Evolutionary conservation across 2,113 vertebrate species (phyloP).

Genomic region (Podarcis cretensis): DNA sequence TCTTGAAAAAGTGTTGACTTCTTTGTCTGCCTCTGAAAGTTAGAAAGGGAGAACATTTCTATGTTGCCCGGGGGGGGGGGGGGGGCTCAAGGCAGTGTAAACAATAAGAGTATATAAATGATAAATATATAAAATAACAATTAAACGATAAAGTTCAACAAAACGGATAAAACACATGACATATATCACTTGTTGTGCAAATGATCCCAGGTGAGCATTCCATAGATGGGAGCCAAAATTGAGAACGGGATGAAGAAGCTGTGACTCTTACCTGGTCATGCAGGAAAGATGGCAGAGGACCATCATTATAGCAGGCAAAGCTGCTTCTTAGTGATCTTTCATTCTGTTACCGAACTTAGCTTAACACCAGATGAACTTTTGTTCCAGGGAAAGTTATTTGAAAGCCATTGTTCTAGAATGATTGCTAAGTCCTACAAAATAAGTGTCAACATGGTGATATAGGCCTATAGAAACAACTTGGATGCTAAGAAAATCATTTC

Average conservation of each 20-base stretch:
- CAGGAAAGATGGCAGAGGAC: background rate
- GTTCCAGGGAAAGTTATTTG: background rate
- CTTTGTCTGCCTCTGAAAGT: background rate
- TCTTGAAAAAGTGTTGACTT: background rate
- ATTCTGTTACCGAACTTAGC: background rate
- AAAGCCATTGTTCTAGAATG: background rate
- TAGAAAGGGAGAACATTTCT: background rate
- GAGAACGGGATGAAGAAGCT: background rate
- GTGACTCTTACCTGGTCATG: background rate
- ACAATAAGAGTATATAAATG: no score
- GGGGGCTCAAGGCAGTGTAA: background rate
- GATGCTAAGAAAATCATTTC: no score
- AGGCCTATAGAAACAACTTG: background rate
- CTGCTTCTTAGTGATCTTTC: background rate
- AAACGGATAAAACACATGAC: no score
- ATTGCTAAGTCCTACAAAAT: background rate
- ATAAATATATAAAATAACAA: no score
- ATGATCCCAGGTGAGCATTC: background rate
- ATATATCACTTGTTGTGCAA: background rate
- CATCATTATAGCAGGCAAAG: background rate
- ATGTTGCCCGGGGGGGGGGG: background rate
- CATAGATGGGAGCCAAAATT: background rate
- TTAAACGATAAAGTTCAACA: background rate
- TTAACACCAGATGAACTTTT: background rate
- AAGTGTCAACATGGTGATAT: background rate